Percentiles rank a stretch among this genome's conserved stretches.
phyloP scores from a whole-genome alignment of 2,888 invertebrate species.

The Cheilosia grossa region DNA sequence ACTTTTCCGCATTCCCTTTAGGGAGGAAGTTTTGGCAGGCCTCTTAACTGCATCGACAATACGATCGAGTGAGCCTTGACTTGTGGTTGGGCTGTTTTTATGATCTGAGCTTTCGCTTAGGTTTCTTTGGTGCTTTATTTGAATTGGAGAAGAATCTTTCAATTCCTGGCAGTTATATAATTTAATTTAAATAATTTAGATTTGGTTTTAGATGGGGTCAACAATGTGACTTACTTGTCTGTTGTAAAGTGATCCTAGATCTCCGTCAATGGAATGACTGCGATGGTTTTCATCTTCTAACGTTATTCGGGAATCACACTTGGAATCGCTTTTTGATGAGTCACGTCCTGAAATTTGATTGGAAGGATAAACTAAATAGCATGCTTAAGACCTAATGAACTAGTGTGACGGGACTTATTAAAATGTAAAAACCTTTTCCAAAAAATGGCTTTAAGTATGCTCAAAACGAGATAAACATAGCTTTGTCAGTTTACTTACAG shows the following conservation, averaged over 20 bases:
- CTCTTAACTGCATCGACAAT: constrained; percentile 69
- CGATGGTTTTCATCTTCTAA: constrained; percentile 77
- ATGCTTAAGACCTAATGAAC: too few relatives aligned
- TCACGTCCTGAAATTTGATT: constrained; percentile 78
- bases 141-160: constrained; percentile 68
- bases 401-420: too few relatives aligned
- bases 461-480: too few relatives aligned
- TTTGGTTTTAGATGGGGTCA: background rate
- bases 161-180: constrained; percentile 36
- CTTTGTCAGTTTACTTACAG: too few relatives aligned
- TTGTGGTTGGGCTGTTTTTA: constrained; percentile 60
- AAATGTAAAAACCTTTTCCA: too few relatives aligned
- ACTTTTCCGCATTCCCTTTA: constrained; percentile 74
- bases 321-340: constrained; percentile 81
- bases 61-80: constrained; percentile 57
- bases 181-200: too few relatives aligned
- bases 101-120: constrained; percentile 66
- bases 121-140: constrained; percentile 54
- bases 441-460: too few relatives aligned
- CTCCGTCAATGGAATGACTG: constrained; percentile 74
- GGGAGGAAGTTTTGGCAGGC: constrained; percentile 50
- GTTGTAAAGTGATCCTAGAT: constrained; percentile 65
- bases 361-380: too few relatives aligned
- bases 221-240: constrained; percentile 36
- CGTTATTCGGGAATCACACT: constrained; percentile 77